Base-by-base conservation (phyloP, 2,888 invertebrate genomes). In the Dynastes grantii region DNA sequence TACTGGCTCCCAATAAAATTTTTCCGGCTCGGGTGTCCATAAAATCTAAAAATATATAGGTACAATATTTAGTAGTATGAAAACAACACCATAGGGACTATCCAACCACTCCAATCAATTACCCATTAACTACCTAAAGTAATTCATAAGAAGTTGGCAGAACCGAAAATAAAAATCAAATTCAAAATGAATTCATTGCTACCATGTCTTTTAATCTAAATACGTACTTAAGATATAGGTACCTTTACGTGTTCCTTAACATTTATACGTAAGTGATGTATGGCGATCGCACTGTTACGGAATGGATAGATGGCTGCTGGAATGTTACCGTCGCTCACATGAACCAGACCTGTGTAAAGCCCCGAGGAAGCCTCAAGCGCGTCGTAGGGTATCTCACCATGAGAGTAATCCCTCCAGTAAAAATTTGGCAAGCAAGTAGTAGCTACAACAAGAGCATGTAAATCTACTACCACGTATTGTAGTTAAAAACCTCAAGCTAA, bases 1-100 rank as follows among this genome's bases (percentile, higher is more conserved):
- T 2, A 71, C 16, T 2, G 13, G 4, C 5, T 71, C 58, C 71
- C 71, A 55, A 16, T 71, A 71, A 53, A 71, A 71, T 55, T 32
- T 71, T 8, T 32, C n/a, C 2, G 16, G 71, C 0, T 71, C 55
- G n/a, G 16, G 16, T 16, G 55, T 37, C 8, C 71, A 71, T 37
- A 71, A 16, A 16, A 71, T 71, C 71, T 55, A 16, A 32, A 32
- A 32, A 32, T 32, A 3, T 32, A 32, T 32, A 32, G 4, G 4
- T 32, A 2, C 32, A 32, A 32, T 4, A 32, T 32, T 32, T 32
- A 32, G 2, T 32, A 32, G 4, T 32, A 32, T 32, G 2, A 32
- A 32, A 32, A 16, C 16, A 16, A 16, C 16, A 16, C 16, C 16
- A 16, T 16, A 16, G 16, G 16, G 16, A 16, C 16, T 16, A 16